Percentiles rank a stretch among this genome's conserved stretches.
phyloP scores from a whole-genome alignment of 2,888 invertebrate species.

The Macaria liturata region DNA sequence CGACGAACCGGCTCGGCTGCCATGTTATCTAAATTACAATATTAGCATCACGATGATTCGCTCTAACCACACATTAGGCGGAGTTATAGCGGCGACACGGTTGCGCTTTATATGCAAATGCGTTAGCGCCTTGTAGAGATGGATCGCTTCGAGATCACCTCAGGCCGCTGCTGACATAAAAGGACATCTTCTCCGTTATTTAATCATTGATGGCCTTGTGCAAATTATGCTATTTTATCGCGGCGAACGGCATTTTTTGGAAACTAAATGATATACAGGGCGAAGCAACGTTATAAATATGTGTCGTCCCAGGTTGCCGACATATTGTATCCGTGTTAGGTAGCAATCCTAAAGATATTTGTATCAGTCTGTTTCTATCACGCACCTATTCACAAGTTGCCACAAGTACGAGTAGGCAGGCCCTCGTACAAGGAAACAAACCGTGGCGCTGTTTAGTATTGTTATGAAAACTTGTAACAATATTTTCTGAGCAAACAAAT shows the following conservation, averaged over 20 bases:
- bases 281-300: too few relatives aligned
- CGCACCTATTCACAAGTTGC: conserved; percentile 8
- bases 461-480: conserved; percentile 26
- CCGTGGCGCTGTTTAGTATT: conserved; percentile 14
- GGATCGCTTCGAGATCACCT: conserved; percentile 28
- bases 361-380: too few relatives aligned
- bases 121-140: conserved; percentile 21
- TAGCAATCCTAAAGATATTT: too few relatives aligned
- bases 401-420: background rate
- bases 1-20: conserved; percentile 33
- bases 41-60: conserved; percentile 66
- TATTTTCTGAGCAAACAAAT: conserved; percentile 46
- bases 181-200: conserved; percentile 16
- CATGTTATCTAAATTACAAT: conserved; percentile 64
- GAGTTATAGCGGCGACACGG: conserved; percentile 42
- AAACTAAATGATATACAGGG: too few relatives aligned
- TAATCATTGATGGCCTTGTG: conserved; percentile 2
- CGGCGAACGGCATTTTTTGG: too few relatives aligned
- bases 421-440: conserved; percentile 6
- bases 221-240: conserved; percentile 3
- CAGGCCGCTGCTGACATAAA: conserved; percentile 30
- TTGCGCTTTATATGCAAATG: conserved; percentile 49
- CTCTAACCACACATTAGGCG: conserved; percentile 54
- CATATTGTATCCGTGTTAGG: background rate
- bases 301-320: background rate